phyloP scores from a whole-genome alignment of 1,140 invertebrate genomes.

The Papilio xuthus region DNA sequence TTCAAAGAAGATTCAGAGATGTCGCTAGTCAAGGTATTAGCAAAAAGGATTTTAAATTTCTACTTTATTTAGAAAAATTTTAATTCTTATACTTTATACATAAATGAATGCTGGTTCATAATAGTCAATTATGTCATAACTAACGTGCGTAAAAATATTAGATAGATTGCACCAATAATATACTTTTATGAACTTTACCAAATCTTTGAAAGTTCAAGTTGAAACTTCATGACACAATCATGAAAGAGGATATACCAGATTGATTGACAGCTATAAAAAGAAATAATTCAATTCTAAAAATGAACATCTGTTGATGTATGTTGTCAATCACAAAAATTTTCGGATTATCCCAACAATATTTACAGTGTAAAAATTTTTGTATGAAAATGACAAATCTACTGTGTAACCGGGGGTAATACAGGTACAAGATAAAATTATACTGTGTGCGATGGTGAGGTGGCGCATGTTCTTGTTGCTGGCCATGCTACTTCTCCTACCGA shows the following conservation, averaged over 20 bases:
- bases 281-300: conserved; percentile 52
- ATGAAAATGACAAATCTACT: conserved; percentile 73
- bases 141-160: too few species aligned
- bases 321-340: conserved; percentile 63
- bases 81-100: too few species aligned
- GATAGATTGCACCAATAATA: too few species aligned
- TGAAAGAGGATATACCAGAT: conserved; percentile 21
- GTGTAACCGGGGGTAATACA: conserved; percentile 53
- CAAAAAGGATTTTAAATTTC: conserved; percentile 39
- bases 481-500: conserved; percentile 64
- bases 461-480: conserved; percentile 62
- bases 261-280: conserved; percentile 39
- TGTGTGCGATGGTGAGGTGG: conserved; percentile 66
- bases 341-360: conserved; percentile 45
- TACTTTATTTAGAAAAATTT: too few species aligned
- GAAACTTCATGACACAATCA: conserved; percentile 1
- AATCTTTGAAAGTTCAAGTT: not conserved
- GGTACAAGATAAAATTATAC: conserved; percentile 41
- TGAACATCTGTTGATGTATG: conserved; percentile 54
- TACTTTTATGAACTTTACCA: too few species aligned
- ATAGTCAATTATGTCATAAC: too few species aligned
- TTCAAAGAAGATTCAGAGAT: conserved; percentile 54
- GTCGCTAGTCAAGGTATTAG: conserved; percentile 43
- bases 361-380: conserved; percentile 53
- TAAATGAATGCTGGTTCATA: too few species aligned